A percentile compares a stretch with the other conserved stretches of the same genome.
phyloP scores from a whole-genome alignment of 2,888 invertebrate species.

The Caenorhabditis becei region DNA sequence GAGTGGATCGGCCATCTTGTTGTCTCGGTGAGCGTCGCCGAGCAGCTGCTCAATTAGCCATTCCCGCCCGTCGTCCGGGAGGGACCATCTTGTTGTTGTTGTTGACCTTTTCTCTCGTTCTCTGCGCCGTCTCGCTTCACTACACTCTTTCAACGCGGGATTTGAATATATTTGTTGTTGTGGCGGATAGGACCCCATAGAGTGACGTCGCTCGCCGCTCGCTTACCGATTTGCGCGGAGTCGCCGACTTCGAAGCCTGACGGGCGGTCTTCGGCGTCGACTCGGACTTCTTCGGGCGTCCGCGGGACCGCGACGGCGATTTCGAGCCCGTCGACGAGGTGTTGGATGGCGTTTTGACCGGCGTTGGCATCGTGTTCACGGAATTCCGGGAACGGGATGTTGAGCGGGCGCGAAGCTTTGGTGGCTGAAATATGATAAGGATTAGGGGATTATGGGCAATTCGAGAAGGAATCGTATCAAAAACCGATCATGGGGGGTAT shows the following conservation, averaged over 20 bases:
- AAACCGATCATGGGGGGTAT: not conserved
- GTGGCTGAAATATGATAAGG: constrained; percentile 16
- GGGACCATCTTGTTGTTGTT: constrained; percentile 34
- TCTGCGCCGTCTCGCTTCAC: not conserved
- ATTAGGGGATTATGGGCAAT: not conserved
- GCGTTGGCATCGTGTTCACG: not conserved
- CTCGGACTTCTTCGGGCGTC: not conserved
- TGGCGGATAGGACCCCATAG: not conserved
- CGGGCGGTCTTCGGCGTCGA: not conserved
- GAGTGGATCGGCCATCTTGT: not conserved
- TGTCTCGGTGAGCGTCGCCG: not conserved
- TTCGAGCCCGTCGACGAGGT: constrained; percentile 15
- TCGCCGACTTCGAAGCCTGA: constrained; percentile 16
- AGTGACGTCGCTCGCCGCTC: not conserved
- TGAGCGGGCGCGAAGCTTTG: constrained; percentile 34
- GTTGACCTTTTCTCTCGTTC: constrained; percentile 35
- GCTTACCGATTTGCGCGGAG: constrained; percentile 16
- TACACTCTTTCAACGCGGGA: not conserved
- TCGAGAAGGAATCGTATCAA: not conserved
- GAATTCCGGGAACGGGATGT: constrained; percentile 25
- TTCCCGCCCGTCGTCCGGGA: constrained; percentile 14
- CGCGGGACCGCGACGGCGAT: constrained; percentile 30
- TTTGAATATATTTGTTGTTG: not conserved
- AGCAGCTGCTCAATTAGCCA: constrained; percentile 59
- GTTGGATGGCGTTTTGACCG: not conserved